phyloP scores from a whole-genome alignment of 1,140 invertebrate genomes.

The Drosophila simulans region DNA sequence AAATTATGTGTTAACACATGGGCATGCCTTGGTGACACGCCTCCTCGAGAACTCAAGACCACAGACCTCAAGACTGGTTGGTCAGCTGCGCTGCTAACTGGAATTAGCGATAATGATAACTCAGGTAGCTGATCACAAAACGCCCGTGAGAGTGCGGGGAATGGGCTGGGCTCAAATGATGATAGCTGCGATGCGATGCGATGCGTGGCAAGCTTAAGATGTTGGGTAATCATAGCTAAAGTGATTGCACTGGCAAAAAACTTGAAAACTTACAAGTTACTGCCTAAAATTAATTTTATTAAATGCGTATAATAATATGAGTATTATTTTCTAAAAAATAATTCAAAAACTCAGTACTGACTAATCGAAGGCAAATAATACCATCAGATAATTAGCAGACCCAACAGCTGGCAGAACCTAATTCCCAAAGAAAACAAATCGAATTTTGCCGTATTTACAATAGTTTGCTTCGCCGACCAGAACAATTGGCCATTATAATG shows the following conservation, averaged over 20 bases:
- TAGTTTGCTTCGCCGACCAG: slow-evolving; percentile 5
- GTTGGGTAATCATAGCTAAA: slow-evolving; percentile 28
- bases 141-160: slow-evolving; percentile 5
- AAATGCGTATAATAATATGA: no score
- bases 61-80: slow-evolving; percentile 21
- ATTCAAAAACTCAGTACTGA: background rate
- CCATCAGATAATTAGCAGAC: slow-evolving; percentile 13
- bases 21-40: slow-evolving; percentile 63
- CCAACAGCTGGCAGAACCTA: slow-evolving; percentile 3
- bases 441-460: slow-evolving; percentile 39
- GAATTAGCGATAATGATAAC: slow-evolving; percentile 73
- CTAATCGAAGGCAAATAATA: slow-evolving; percentile 21
- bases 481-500: slow-evolving; percentile 71
- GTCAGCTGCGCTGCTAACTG: slow-evolving; percentile 40
- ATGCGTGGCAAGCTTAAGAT: slow-evolving; percentile 15
- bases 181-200: slow-evolving; percentile 17
- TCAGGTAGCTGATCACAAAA: slow-evolving; percentile 34
- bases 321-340: background rate
- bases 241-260: slow-evolving; percentile 11
- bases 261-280: background rate
- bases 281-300: no score
- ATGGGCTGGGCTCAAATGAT: slow-evolving; percentile 11
- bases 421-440: slow-evolving; percentile 39
- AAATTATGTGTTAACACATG: slow-evolving; percentile 81
- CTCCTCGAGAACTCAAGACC: slow-evolving; percentile 15